phyloP scores from a whole-genome alignment of 2,797 vertebrate species.

The Darevskia mixta region DNA sequence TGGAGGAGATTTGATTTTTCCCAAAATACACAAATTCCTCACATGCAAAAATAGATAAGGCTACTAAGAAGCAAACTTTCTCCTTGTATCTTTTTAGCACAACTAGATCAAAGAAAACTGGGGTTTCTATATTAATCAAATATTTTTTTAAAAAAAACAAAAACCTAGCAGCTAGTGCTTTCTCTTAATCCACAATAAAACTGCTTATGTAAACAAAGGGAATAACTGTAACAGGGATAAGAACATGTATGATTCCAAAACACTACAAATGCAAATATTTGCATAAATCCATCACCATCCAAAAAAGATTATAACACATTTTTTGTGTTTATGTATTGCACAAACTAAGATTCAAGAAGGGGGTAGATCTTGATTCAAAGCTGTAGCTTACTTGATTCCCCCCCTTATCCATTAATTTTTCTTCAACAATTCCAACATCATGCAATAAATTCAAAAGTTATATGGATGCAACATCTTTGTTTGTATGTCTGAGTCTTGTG shows the following conservation, averaged over 20 bases:
- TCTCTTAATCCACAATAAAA: slow-evolving; percentile 67
- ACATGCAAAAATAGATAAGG: background rate
- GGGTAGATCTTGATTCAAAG: slow-evolving; percentile 13
- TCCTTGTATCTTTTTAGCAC: slow-evolving; percentile 57
- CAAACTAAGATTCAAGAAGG: background rate
- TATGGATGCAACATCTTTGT: background rate
- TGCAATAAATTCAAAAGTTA: slow-evolving; percentile 43
- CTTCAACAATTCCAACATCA: slow-evolving; percentile 31
- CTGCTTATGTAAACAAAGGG: slow-evolving; percentile 63
- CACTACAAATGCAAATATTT: slow-evolving; percentile 53
- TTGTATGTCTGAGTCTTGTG: no score
- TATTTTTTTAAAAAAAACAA: slow-evolving; percentile 52
- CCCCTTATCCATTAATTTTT: background rate
- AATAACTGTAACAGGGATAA: slow-evolving; percentile 57
- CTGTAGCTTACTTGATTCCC: slow-evolving; percentile 1
- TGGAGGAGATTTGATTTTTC: slow-evolving; percentile 41
- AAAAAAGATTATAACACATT: slow-evolving; percentile 43
- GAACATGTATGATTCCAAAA: slow-evolving; percentile 54
- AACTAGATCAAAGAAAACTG: slow-evolving; percentile 69
- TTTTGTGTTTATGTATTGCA: slow-evolving; percentile 11
- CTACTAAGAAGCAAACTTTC: slow-evolving; percentile 39
- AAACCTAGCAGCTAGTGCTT: slow-evolving; percentile 50
- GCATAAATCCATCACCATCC: slow-evolving; percentile 37
- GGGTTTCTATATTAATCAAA: slow-evolving; percentile 65
- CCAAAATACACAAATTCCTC: slow-evolving; percentile 22